phyloP scores from a whole-genome alignment of 2,797 vertebrate genomes.

The Fundulus diaphanus region DNA sequence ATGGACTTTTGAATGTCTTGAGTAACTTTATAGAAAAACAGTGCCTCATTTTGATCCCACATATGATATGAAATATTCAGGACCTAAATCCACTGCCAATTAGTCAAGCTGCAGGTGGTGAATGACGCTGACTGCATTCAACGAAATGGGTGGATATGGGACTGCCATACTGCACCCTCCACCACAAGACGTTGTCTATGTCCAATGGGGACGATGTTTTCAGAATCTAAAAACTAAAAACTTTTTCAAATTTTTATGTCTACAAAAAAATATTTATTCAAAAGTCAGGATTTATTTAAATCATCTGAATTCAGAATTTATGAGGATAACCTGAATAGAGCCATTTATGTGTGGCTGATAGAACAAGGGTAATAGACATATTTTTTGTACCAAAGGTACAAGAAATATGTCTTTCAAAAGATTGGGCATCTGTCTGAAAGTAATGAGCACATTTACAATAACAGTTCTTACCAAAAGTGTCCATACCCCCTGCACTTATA shows the following conservation, averaged over 20 bases:
- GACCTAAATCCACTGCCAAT: conserved; percentile 49
- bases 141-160: conserved; percentile 23
- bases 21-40: conserved; percentile 58
- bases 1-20: conserved; percentile 54
- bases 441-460: background rate
- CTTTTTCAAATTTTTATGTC: conserved; percentile 3
- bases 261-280: background rate
- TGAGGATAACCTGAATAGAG: background rate
- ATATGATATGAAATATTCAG: conserved; percentile 72
- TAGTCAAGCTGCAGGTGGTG: conserved; percentile 59
- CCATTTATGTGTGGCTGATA: too few species aligned
- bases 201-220: background rate
- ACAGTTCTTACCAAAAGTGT: background rate
- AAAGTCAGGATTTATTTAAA: background rate
- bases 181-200: conserved; percentile 13
- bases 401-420: background rate
- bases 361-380: too few species aligned
- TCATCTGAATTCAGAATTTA: background rate
- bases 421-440: background rate
- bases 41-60: conserved; percentile 58
- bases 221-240: conserved; percentile 11
- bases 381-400: background rate
- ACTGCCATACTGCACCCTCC: conserved; percentile 5
- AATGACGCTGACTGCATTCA: conserved; percentile 27
- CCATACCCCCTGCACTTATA: too few species aligned